These are phyloP conservation scores for Columba guinea DNA, from an alignment of 2,797 vertebrate species.

Conservation along the genomic window DNA sequence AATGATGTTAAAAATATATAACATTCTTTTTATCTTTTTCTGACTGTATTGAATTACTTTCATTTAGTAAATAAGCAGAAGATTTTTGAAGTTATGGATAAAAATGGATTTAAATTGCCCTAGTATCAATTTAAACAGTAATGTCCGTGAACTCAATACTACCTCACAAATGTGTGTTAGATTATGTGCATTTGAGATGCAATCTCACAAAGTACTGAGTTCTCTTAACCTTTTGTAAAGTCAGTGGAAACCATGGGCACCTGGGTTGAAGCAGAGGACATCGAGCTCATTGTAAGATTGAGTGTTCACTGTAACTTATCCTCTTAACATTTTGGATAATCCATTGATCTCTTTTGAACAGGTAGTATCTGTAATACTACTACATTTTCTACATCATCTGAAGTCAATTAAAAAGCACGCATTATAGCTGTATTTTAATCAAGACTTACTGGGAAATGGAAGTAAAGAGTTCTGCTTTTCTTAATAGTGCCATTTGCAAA, in stretches of 20 bases:
- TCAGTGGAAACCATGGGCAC: neutral
- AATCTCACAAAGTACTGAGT: neutral
- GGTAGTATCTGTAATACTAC: conserved; percentile 25
- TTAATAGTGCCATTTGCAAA: conserved; percentile 29
- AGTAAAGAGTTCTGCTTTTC: conserved; percentile 1
- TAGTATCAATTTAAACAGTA: neutral
- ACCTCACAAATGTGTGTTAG: neutral
- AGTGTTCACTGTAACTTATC: neutral
- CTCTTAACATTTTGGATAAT: conserved; percentile 54
- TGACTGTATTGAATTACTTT: neutral
- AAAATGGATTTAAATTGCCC: neutral
- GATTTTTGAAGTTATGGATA: neutral
- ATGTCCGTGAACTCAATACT: neutral
- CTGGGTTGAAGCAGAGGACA: conserved; percentile 1
- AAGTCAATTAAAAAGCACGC: conserved; percentile 16
- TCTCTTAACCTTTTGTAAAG: neutral
- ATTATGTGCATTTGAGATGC: neutral
- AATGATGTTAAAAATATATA: neutral
- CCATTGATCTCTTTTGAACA: conserved; percentile 18
- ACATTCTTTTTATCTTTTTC: neutral
- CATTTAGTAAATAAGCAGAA: neutral
- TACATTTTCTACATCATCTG: neutral
- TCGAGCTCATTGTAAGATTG: neutral
- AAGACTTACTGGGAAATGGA: neutral
- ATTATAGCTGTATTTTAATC: conserved; percentile 46